Evolutionary conservation across 2,888 invertebrate genomes (phyloP).

Genomic region (Thecocarcelia acutangulata): DNA sequence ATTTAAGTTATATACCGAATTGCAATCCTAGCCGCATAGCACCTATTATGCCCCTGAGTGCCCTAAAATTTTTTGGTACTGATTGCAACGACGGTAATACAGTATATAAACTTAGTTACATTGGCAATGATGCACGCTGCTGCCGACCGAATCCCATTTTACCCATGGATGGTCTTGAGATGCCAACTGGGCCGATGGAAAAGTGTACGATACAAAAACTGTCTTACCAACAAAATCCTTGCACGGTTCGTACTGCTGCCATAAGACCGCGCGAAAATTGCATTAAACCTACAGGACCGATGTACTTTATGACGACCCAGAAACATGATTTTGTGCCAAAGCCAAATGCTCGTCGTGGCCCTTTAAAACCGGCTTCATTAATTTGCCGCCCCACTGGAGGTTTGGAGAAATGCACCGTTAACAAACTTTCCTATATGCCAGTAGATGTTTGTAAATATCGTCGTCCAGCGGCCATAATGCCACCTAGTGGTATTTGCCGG

Average conservation of each 20-base stretch:
- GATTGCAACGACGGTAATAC: slow-evolving; percentile 76
- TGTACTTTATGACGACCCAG: slow-evolving; percentile 88
- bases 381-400: slow-evolving; percentile 75
- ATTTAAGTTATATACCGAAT: slow-evolving; percentile 80
- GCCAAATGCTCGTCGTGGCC: slow-evolving; percentile 81
- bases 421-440: slow-evolving; percentile 80
- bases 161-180: slow-evolving; percentile 74
- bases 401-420: slow-evolving; percentile 79
- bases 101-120: slow-evolving; percentile 79
- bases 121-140: slow-evolving; percentile 75
- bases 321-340: slow-evolving; percentile 88
- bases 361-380: slow-evolving; percentile 74
- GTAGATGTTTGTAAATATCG: slow-evolving; percentile 76
- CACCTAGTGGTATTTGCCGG: slow-evolving; percentile 77
- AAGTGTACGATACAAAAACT: slow-evolving; percentile 81
- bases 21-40: slow-evolving; percentile 74
- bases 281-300: slow-evolving; percentile 84
- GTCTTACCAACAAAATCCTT: slow-evolving; percentile 84
- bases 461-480: slow-evolving; percentile 73
- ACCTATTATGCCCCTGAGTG: slow-evolving; percentile 73
- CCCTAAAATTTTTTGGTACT: slow-evolving; percentile 75
- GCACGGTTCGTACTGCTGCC: slow-evolving; percentile 82
- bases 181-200: slow-evolving; percentile 76
- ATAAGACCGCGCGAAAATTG: slow-evolving; percentile 85
- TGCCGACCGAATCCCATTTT: slow-evolving; percentile 75